A percentile compares a stretch with the other conserved stretches of the same genome.
Evolutionary conservation across 2,888 invertebrate species (phyloP).

Genomic region (Corythucha ciliata): DNA sequence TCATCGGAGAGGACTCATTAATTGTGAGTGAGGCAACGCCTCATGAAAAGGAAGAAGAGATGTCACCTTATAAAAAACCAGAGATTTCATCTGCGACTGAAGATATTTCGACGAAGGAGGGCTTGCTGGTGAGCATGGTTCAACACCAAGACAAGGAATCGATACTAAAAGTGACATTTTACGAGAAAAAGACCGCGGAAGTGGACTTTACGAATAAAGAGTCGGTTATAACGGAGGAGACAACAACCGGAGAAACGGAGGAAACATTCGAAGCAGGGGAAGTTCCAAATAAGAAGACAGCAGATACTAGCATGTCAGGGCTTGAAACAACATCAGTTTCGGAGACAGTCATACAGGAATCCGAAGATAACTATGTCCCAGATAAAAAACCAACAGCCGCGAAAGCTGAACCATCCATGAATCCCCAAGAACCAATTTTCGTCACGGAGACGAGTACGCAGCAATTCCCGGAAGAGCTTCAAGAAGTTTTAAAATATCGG

Average conservation of each 20-base stretch:
- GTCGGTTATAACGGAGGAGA: constrained; percentile 51
- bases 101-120: constrained; percentile 44
- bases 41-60: constrained; percentile 57
- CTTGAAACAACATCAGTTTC: constrained; percentile 51
- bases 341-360: constrained; percentile 56
- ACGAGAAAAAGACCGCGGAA: constrained; percentile 48
- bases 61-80: constrained; percentile 44
- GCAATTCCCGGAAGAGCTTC: constrained; percentile 48
- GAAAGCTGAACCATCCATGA: constrained; percentile 51
- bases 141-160: constrained; percentile 58
- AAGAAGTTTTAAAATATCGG: constrained; percentile 47
- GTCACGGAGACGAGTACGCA: constrained; percentile 51
- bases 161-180: constrained; percentile 46
- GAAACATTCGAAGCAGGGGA: constrained; percentile 44
- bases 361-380: constrained; percentile 49
- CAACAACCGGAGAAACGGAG: constrained; percentile 54
- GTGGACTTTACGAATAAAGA: constrained; percentile 53
- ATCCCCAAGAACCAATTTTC: constrained; percentile 51
- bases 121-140: constrained; percentile 51
- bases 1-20: constrained; percentile 54
- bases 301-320: constrained; percentile 44
- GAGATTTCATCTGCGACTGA: constrained; percentile 46
- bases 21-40: constrained; percentile 48
- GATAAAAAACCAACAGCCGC: constrained; percentile 47
- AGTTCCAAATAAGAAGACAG: constrained; percentile 40